Percentiles rank a stretch among this genome's conserved stretches.
Conservation (phyloP, 1,140 invertebrate species). For the Heliconius eleuchia region DNA sequence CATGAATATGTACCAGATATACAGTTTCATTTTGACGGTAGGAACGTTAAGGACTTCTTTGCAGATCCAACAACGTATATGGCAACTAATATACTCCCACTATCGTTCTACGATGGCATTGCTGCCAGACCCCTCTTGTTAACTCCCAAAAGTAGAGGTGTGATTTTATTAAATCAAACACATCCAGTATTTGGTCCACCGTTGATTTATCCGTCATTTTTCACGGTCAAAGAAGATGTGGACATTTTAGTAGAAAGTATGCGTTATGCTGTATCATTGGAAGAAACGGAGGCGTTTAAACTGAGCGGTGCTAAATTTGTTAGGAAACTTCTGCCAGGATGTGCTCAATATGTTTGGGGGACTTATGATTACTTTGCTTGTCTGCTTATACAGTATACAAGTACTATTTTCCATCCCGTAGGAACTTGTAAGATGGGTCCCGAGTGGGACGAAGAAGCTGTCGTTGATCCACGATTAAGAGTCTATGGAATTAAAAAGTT, state of each 20-base stretch:
- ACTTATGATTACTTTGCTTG: conserved; percentile 86
- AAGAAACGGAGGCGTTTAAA: conserved; percentile 45
- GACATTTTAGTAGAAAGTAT: conserved; percentile 64
- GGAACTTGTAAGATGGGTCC: conserved; percentile 94
- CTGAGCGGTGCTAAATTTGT: conserved; percentile 68
- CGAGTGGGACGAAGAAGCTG: conserved; percentile 84
- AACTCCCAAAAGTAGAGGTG: conserved; percentile 87
- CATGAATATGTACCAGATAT: conserved; percentile 82
- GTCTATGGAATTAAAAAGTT: conserved; percentile 86
- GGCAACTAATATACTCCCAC: conserved; percentile 73
- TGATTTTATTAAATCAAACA: conserved; percentile 83
- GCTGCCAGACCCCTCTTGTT: conserved; percentile 83
- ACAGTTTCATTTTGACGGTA: conserved; percentile 84
- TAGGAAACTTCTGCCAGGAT: conserved; percentile 80
- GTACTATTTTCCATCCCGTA: conserved; percentile 88
- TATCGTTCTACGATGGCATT: conserved; percentile 78
- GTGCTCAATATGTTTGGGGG: conserved; percentile 77
- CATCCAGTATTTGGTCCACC: conserved; percentile 89
- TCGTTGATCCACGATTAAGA: conserved; percentile 86
- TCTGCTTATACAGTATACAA: conserved; percentile 84
- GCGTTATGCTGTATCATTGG: conserved; percentile 78
- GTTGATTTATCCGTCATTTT: conserved; percentile 90
- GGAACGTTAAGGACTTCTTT: conserved; percentile 73
- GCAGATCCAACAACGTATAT: conserved; percentile 77
- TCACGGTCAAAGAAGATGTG: conserved; percentile 84